Conservation (phyloP, 2,797 vertebrate species). For the Otolemur crassicaudatus region DNA sequence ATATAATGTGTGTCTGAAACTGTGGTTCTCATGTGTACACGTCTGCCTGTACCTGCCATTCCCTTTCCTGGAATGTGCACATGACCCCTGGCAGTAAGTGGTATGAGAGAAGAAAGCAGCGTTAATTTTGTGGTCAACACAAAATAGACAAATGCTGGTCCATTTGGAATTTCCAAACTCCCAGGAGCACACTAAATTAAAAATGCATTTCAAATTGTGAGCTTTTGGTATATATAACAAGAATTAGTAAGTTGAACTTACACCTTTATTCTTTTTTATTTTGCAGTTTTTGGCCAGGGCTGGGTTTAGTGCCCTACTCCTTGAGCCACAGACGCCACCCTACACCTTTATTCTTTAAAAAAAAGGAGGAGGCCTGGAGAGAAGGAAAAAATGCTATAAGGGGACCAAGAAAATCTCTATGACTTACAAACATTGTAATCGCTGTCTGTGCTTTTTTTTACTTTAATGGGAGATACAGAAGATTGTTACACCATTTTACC, state of each 20-base stretch:
- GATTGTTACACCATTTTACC: not conserved
- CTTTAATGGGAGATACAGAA: not conserved
- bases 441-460: not conserved
- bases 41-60: slow-evolving; percentile 41
- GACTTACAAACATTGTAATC: slow-evolving; percentile 12
- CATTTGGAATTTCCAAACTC: slow-evolving; percentile 40
- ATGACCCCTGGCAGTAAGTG: not conserved
- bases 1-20: slow-evolving; percentile 42
- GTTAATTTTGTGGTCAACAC: not conserved
- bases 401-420: slow-evolving; percentile 55
- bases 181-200: slow-evolving; percentile 58
- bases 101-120: not conserved
- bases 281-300: not conserved
- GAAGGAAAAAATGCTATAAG: slow-evolving; percentile 43
- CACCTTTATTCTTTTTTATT: not conserved
- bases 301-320: no score
- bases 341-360: not conserved
- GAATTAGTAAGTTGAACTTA: slow-evolving; percentile 53
- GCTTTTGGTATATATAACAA: slow-evolving; percentile 18
- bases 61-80: not conserved
- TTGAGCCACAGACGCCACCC: no score
- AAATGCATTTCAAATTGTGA: slow-evolving; percentile 68
- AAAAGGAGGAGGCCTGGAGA: not conserved
- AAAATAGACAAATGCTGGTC: slow-evolving; percentile 35
- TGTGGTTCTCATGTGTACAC: not conserved